A percentile compares a stretch with the other conserved stretches of the same genome.
Conservation (phyloP, 2,113 vertebrate genomes). For the Chaetodon trifascialis region DNA sequence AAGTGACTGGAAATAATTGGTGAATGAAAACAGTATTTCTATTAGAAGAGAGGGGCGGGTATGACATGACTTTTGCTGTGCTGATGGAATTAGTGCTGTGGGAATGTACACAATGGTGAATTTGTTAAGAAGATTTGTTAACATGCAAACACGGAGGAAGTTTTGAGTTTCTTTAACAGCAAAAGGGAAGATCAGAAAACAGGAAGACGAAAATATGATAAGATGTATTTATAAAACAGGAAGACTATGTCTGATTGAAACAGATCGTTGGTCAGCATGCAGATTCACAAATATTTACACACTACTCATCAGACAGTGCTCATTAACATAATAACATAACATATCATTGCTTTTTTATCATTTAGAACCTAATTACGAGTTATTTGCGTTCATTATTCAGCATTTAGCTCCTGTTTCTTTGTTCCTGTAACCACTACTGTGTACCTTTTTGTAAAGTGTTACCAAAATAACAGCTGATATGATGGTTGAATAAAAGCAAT, state of each 20-base stretch:
- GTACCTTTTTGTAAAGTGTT: slow-evolving; percentile 60
- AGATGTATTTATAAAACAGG: not conserved
- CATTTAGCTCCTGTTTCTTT: not conserved
- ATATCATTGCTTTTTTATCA: not conserved
- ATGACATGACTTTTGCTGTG: not conserved
- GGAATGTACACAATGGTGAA: slow-evolving; percentile 1
- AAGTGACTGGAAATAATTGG: slow-evolving; percentile 5
- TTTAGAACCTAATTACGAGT: not conserved
- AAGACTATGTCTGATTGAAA: not conserved
- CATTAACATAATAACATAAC: not conserved
- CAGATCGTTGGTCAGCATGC: not conserved
- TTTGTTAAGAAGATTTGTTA: not conserved
- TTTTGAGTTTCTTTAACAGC: not conserved
- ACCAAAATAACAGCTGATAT: slow-evolving; percentile 72
- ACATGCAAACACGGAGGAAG: not conserved
- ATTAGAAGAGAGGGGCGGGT: not conserved
- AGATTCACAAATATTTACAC: not conserved
- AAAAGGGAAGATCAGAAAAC: not conserved
- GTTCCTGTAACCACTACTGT: slow-evolving; percentile 20
- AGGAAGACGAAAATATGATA: not conserved
- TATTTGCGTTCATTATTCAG: not conserved
- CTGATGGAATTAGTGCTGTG: not conserved
- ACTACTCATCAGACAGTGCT: not conserved
- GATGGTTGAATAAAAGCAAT: slow-evolving; percentile 67
- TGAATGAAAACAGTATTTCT: slow-evolving; percentile 15